These are phyloP conservation scores for Aldrovandia affinis DNA, from an alignment of 2,797 vertebrate species.

Conservation along the genomic window DNA sequence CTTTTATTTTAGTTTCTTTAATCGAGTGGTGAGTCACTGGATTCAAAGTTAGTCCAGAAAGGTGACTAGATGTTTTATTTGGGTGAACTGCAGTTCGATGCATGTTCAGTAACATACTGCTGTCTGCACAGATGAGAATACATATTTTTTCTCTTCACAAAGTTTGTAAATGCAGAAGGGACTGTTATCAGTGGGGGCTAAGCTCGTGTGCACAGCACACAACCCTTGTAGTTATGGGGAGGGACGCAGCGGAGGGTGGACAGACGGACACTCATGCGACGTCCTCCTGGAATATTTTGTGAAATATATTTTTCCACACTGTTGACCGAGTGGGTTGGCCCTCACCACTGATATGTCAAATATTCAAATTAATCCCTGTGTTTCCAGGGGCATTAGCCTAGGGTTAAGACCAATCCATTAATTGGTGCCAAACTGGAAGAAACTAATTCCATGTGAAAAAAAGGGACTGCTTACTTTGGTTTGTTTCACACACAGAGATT, in stretches of 20 bases:
- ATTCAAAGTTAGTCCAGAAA: background rate
- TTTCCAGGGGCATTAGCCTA: background rate
- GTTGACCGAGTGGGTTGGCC: background rate
- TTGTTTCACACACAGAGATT: background rate
- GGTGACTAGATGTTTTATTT: background rate
- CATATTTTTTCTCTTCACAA: background rate
- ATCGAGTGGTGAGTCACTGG: background rate
- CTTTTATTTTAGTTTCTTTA: background rate
- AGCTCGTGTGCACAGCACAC: background rate
- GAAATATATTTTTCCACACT: background rate
- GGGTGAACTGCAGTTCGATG: background rate
- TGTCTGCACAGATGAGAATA: background rate
- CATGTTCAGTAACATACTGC: background rate
- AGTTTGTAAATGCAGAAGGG: background rate
- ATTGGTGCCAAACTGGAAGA: background rate
- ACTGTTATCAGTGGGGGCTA: background rate
- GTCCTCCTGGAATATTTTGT: background rate
- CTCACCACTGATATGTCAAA: background rate
- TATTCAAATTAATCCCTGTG: background rate
- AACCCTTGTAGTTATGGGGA: background rate
- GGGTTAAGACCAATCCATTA: background rate
- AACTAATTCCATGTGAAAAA: background rate
- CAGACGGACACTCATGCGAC: background rate
- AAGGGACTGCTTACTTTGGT: background rate
- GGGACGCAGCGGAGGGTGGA: too few species aligned